Evolutionary conservation across 2,113 vertebrate species (phyloP).

Genomic region (Tringa solitaria): DNA sequence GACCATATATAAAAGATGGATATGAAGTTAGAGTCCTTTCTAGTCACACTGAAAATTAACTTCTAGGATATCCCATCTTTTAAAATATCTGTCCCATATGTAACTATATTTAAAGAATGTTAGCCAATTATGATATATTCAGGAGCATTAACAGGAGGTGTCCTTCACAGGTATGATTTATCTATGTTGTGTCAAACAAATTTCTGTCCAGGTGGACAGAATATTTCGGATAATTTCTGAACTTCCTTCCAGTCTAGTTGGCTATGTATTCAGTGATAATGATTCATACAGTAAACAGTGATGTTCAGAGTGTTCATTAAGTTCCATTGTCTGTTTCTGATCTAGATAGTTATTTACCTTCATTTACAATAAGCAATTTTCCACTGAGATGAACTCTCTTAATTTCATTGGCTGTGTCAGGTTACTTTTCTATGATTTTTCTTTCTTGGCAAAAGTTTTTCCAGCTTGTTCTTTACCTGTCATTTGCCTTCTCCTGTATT

Average conservation of each 20-base stretch:
- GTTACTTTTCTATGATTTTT: background rate
- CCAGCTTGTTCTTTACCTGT: slow-evolving; percentile 51
- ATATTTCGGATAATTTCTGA: background rate
- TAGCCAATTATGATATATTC: background rate
- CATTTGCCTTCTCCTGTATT: slow-evolving; percentile 60
- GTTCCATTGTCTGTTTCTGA: background rate
- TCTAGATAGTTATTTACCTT: slow-evolving; percentile 19
- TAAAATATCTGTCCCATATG: background rate
- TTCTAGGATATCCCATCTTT: background rate
- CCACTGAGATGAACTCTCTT: background rate
- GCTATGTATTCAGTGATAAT: background rate
- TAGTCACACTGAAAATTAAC: background rate
- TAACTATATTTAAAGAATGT: background rate
- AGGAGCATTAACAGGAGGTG: background rate
- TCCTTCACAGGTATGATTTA: background rate
- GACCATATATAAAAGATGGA: background rate
- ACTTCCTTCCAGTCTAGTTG: background rate
- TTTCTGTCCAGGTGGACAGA: background rate
- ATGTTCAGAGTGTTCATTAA: slow-evolving; percentile 26
- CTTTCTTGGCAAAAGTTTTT: slow-evolving; percentile 30
- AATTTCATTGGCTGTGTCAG: background rate
- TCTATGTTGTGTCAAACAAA: background rate
- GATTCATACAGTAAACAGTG: slow-evolving; percentile 5
- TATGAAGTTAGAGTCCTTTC: background rate
- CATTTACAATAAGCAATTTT: background rate